These are phyloP conservation scores for Lepisosteus oculatus DNA, from an alignment of 2,113 vertebrate species.

Conservation along the genomic window DNA sequence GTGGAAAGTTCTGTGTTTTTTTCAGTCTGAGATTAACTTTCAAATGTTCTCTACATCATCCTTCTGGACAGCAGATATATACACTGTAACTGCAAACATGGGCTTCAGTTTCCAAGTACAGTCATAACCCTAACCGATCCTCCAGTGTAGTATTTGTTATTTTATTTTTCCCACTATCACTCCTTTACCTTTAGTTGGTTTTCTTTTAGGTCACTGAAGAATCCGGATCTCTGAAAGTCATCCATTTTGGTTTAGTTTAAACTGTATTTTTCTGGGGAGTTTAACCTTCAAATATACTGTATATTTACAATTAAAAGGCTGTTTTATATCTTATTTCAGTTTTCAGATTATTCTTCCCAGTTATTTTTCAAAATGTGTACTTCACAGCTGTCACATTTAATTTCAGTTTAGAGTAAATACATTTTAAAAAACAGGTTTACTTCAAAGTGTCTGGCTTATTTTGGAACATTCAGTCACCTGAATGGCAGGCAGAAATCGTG, in stretches of 20 bases:
- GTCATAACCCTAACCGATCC: not conserved
- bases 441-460: too few relatives aligned
- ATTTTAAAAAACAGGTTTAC: too few relatives aligned
- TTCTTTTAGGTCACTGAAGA: slow-evolving; percentile 54
- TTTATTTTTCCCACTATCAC: not conserved
- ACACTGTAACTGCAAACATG: too few relatives aligned
- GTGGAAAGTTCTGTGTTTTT: too few relatives aligned
- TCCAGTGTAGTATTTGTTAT: not conserved
- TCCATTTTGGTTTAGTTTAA: slow-evolving; percentile 83
- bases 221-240: slow-evolving; percentile 62
- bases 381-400: too few relatives aligned
- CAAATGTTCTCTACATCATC: too few relatives aligned
- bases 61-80: too few relatives aligned
- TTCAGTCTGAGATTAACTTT: too few relatives aligned
- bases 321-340: not conserved
- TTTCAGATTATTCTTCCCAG: not conserved
- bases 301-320: not conserved
- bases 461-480: not conserved
- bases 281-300: not conserved
- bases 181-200: slow-evolving; percentile 26
- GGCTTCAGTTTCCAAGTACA: too few relatives aligned
- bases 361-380: too few relatives aligned
- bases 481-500: not conserved
- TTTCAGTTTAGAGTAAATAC: too few relatives aligned
- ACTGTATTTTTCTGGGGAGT: not conserved